These are phyloP conservation scores for Casuarius casuarius DNA, from an alignment of 2,113 vertebrate species.

Conservation along the genomic window DNA sequence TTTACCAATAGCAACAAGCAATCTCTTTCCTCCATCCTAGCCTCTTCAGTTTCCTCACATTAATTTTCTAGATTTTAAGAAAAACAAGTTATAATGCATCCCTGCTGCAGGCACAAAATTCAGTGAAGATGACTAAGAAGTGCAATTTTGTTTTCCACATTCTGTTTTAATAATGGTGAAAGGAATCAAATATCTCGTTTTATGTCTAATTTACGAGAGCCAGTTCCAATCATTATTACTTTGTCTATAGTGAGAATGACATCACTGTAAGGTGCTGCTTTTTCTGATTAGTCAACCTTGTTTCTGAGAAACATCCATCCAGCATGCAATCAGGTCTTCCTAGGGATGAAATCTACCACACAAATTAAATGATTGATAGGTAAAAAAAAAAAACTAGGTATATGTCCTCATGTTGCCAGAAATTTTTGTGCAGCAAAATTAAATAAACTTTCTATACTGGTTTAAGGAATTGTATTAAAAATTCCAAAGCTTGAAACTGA, in stretches of 20 bases:
- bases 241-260: not conserved
- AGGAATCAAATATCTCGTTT: not conserved
- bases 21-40: not conserved
- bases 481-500: not conserved
- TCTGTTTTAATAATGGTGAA: not conserved
- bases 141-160: not conserved
- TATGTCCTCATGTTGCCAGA: not conserved
- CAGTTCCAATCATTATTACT: conserved; percentile 6
- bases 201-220: not conserved
- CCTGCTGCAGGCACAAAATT: not conserved
- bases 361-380: not conserved
- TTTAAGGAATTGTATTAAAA: not conserved
- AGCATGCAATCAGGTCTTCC: not conserved
- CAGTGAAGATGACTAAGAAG: not conserved
- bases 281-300: conserved; percentile 18
- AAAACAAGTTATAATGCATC: not conserved
- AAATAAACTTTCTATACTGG: not conserved
- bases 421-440: not conserved
- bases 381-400: not conserved
- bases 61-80: not conserved
- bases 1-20: not conserved
- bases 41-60: not conserved
- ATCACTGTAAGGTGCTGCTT: not conserved
- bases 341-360: not conserved
- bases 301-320: conserved; percentile 29